Base-by-base conservation (phyloP, 2,888 invertebrate species). In the Drosophila prostipennis region DNA sequence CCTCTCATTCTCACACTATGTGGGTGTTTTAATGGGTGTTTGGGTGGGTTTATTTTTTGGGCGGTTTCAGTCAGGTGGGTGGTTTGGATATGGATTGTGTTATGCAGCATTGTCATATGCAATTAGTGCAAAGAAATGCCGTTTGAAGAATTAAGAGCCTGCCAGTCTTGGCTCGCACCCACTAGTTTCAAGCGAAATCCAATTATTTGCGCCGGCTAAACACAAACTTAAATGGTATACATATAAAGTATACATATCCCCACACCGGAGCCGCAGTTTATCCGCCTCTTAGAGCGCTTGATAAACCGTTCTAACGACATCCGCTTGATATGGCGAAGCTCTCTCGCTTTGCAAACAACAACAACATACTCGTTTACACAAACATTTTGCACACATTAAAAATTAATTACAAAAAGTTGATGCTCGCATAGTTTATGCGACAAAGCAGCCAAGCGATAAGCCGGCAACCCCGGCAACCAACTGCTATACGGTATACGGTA, bases 351-450 rank as follows among this genome's bases (percentile, higher is more conserved):
- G 5, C 26, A 26, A 26, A 26, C 26, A 45, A 14, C 46, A 49
- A 60, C 19, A 69, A 55, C 51, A 69, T 43, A 70, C 79, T 29
- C 46, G 79, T 79, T 83, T 80, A 71, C 74, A 74, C 69, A 72
- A 80, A 77, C 84, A 82, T 81, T 82, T 84, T 76, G 72, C 78
- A 77, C 80, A 79, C 82, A 82, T 83, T 83, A 83, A 84, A 83
- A 83, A 83, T 84, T 81, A 84, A 83, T 83, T 83, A 83, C 65
- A 72, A 79, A 81, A 82, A 84, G 74, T 84, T 81, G 69, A 65
- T 46, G 64, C 56, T 48, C 45, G 54, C 55, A 72, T 77, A 84
- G 82, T 80, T 84, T 82, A 80, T 83, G 78, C 77, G 71, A 80
- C 71, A 81, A 79, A 61, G 69, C 80, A 82, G 69, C 60, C 71